Percentiles rank a stretch among this genome's conserved stretches.
Evolutionary conservation across 2,113 vertebrate species (phyloP).

Genomic region (Orthonyx spaldingii): DNA sequence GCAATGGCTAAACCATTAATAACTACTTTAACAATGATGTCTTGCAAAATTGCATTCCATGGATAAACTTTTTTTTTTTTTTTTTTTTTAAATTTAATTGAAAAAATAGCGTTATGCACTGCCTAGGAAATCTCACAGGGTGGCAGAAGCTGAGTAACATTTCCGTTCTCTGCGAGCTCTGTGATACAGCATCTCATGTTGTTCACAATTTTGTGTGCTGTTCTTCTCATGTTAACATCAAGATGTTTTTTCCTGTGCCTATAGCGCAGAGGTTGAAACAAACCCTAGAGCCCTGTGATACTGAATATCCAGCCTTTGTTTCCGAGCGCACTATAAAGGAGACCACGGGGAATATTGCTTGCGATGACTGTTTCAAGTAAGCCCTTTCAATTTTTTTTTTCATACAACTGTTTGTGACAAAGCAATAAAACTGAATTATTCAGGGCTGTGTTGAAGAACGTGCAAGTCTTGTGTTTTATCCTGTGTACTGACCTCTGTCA

Average conservation of each 20-base stretch:
- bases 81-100: constrained; percentile 63
- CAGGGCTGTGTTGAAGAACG: neutral
- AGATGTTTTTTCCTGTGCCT: constrained; percentile 30
- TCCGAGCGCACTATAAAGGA: constrained; percentile 99
- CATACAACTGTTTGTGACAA: constrained; percentile 1
- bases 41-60: constrained; percentile 45
- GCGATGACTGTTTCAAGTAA: constrained; percentile 95
- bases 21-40: constrained; percentile 18
- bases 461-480: constrained; percentile 2
- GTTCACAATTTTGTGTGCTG: constrained; percentile 28
- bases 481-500: neutral
- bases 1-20: neutral
- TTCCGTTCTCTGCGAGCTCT: constrained; percentile 7
- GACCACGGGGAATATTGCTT: constrained; percentile 91
- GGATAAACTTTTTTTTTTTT: constrained; percentile 29
- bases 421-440: neutral
- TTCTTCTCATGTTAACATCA: constrained; percentile 46
- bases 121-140: constrained; percentile 72
- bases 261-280: constrained; percentile 87
- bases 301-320: constrained; percentile 95
- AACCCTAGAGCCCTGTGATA: constrained; percentile 93
- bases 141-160: constrained; percentile 63
- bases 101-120: constrained; percentile 66
- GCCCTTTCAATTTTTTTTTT: constrained; percentile 31
- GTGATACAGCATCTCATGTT: constrained; percentile 1